Conservation (phyloP, 2,888 invertebrate species). For the Cheilosia grossa region DNA sequence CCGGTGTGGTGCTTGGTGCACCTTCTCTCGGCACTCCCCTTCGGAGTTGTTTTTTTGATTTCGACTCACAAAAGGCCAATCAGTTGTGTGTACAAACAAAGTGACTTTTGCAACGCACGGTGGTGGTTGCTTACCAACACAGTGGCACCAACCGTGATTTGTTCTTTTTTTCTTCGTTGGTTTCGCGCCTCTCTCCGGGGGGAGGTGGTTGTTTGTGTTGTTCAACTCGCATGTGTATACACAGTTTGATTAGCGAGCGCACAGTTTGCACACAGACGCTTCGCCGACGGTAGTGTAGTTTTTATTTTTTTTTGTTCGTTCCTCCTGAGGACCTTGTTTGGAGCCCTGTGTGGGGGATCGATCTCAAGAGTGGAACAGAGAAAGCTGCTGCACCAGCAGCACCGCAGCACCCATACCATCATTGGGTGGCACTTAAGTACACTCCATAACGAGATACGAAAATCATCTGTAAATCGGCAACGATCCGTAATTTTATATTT, state of each 20-base stretch:
- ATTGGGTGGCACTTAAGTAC: constrained; percentile 53
- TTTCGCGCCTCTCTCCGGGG: constrained; percentile 69
- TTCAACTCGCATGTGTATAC: constrained; percentile 56
- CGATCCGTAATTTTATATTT: constrained; percentile 82
- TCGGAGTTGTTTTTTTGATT: background rate
- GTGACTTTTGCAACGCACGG: constrained; percentile 56
- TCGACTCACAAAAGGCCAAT: constrained; percentile 54
- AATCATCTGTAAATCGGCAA: constrained; percentile 81
- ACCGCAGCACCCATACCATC: constrained; percentile 36
- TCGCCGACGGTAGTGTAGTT: constrained; percentile 46
- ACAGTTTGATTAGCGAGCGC: constrained; percentile 73
- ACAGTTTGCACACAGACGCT: constrained; percentile 63
- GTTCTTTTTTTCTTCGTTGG: constrained; percentile 48
- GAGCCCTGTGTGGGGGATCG: constrained; percentile 45
- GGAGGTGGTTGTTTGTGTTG: constrained; percentile 72
- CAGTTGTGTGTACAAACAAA: constrained; percentile 71
- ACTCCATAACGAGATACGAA: constrained; percentile 74
- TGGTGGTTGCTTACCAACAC: constrained; percentile 49
- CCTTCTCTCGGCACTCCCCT: constrained; percentile 33
- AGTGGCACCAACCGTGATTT: constrained; percentile 54
- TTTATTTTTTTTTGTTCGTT: background rate
- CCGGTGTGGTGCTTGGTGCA: constrained; percentile 53
- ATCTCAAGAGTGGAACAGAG: constrained; percentile 33
- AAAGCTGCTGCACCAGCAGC: background rate
- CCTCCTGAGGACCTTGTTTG: constrained; percentile 30